These are phyloP conservation scores for Trialeurodes vaporariorum DNA, from an alignment of 1,140 invertebrate genomes.

Conservation along the genomic window DNA sequence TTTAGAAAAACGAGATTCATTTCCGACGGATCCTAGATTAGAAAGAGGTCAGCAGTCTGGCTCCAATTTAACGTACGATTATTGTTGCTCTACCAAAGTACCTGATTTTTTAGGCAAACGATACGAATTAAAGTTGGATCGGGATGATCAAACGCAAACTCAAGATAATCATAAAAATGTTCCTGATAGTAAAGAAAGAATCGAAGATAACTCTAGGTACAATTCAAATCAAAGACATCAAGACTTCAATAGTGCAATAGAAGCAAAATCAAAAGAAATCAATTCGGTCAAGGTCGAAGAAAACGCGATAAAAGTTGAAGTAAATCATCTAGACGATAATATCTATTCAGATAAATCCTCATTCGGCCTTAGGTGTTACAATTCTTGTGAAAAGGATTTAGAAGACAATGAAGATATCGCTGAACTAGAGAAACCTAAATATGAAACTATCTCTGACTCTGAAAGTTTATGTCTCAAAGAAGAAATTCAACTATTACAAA, in stretches of 20 bases:
- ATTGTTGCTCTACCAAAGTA: neutral
- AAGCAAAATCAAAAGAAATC: neutral
- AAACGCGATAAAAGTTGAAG: neutral
- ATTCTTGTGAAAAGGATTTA: neutral
- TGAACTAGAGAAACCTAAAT: neutral
- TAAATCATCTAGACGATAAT: neutral
- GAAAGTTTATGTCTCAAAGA: neutral
- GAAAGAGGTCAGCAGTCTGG: neutral
- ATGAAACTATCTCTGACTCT: neutral
- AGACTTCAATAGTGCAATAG: neutral
- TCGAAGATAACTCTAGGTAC: neutral
- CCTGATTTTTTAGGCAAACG: neutral
- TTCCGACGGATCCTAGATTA: neutral
- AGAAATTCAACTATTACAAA: slow-evolving; percentile 10
- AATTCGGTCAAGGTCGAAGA: no score
- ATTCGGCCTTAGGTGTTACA: neutral
- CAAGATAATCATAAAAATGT: slow-evolving; percentile 1
- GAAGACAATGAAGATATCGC: neutral
- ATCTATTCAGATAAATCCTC: neutral
- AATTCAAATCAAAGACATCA: neutral
- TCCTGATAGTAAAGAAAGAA: neutral
- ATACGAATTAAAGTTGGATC: neutral
- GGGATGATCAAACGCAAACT: neutral
- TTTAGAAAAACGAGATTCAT: neutral
- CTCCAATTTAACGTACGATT: neutral